Conservation (phyloP, 2,888 invertebrate genomes). For the Seira musarum region DNA sequence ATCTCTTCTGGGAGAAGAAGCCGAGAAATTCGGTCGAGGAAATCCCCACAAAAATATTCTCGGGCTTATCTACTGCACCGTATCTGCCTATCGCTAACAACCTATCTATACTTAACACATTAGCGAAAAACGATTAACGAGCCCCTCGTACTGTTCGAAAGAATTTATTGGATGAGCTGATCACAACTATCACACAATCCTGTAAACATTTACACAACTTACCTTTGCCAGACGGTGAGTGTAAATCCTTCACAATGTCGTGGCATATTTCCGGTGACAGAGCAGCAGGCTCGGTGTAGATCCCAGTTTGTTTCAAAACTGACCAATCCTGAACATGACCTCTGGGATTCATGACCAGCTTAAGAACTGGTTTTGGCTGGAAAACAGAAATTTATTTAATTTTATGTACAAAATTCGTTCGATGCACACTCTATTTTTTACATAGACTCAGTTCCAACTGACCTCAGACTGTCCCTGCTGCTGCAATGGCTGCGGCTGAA, state of each 20-base stretch:
- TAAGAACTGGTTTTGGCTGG: constrained; percentile 74
- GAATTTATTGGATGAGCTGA: constrained; percentile 30
- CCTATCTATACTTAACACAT: constrained; percentile 40
- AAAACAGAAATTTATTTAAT: constrained; percentile 25
- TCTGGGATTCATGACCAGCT: constrained; percentile 84
- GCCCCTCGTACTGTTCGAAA: no score
- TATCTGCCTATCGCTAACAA: no score
- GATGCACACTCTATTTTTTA: no score
- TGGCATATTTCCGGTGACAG: constrained; percentile 83
- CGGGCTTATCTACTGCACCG: no score
- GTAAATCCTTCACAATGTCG: constrained; percentile 84
- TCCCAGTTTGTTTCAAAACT: constrained; percentile 79
- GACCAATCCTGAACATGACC: constrained; percentile 82
- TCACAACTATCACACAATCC: not conserved
- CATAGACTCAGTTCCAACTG: no score
- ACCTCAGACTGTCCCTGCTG: no score
- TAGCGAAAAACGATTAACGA: no score
- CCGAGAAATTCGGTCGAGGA: constrained; percentile 35
- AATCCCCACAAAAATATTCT: no score
- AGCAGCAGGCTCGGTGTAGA: constrained; percentile 78
- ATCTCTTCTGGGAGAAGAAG: constrained; percentile 21
- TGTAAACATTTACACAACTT: constrained; percentile 52
- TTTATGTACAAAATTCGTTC: no score
- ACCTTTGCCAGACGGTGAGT: constrained; percentile 86
- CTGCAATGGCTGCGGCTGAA: constrained; percentile 56